phyloP scores from a whole-genome alignment of 2,113 vertebrate genomes.

The Dolichotis patagonum region DNA sequence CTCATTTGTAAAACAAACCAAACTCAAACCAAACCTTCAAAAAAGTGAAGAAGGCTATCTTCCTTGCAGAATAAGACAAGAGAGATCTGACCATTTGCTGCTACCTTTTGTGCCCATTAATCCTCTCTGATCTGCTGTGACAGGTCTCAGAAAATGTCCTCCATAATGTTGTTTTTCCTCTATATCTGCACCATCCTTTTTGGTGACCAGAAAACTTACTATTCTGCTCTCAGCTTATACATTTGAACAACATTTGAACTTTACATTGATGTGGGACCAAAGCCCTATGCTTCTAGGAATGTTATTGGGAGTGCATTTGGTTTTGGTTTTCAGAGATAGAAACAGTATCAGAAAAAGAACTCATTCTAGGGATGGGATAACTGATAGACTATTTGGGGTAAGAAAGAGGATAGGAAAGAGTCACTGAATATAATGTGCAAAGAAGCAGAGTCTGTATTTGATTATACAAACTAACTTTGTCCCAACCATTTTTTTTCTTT shows the following conservation, averaged over 20 bases:
- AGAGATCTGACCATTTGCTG: slow-evolving; percentile 64
- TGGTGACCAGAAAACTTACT: slow-evolving; percentile 10
- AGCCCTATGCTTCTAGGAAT: neutral
- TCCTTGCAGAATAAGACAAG: slow-evolving; percentile 75
- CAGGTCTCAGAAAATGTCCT: slow-evolving; percentile 55
- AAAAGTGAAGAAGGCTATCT: slow-evolving; percentile 74
- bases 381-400: neutral
- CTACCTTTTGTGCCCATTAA: slow-evolving; percentile 27
- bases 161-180: slow-evolving; percentile 54
- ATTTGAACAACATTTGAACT: neutral
- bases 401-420: neutral
- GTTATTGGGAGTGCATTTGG: neutral
- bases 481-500: neutral
- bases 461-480: slow-evolving; percentile 2
- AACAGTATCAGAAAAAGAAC: neutral
- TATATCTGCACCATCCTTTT: slow-evolving; percentile 16
- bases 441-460: neutral
- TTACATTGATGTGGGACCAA: neutral
- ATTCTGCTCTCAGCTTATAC: neutral
- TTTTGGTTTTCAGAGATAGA: slow-evolving; percentile 23
- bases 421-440: neutral
- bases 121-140: slow-evolving; percentile 71
- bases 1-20: slow-evolving; percentile 73
- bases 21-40: slow-evolving; percentile 81
- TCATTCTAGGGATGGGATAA: neutral